Base-by-base conservation (phyloP, 2,113 vertebrate genomes). In the Ictalurus furcatus region DNA sequence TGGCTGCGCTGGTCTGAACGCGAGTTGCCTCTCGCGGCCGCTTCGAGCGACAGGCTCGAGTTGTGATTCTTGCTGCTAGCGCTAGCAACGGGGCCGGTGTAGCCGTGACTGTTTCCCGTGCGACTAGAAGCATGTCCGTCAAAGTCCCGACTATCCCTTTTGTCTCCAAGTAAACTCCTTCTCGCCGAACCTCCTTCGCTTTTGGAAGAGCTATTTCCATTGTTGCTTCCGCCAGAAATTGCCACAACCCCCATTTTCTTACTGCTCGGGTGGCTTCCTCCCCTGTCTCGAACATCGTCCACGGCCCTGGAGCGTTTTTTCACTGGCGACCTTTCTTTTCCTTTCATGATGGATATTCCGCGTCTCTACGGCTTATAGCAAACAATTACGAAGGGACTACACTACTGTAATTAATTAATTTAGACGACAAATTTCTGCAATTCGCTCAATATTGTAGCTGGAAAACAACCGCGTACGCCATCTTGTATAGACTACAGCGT, bases 261-360 rank as follows among this genome's bases (percentile, higher is more conserved):
- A 92, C 96, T 97, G 93, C 94, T 94, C 85, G 95, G 95, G 84
- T 96, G 96, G 96, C 95, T 94, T 97, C 96, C 95, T 98, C 97
- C 91, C 95, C 97, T 91, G 90, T 96, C 96, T 94, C 96, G 95
- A 89, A 96, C 95, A 90, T 98, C 97, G 87, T 98, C 98, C 93
- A 97, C 94, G 90, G 96, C 97, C 93, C 98, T 97, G 73, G 97
- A 98, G 88, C 98, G 97, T 91, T 98, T 99, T 94, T 99, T 99
- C 79, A 97, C 97, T 84, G 98, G 98, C 58, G 97, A 98, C 92
- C 97, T 97, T 94, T 99, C 98, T 94, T 98, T 99, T 88, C 97
- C 97, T 95, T 98, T 99, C 98, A 98, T 99, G 89, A 92, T 94
- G 87, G 90, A 92, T 69, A 88, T 65, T 73, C 19, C 74, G 82